Evolutionary conservation across 2,888 invertebrate genomes (phyloP).

Genomic region (Clanis bilineata): DNA sequence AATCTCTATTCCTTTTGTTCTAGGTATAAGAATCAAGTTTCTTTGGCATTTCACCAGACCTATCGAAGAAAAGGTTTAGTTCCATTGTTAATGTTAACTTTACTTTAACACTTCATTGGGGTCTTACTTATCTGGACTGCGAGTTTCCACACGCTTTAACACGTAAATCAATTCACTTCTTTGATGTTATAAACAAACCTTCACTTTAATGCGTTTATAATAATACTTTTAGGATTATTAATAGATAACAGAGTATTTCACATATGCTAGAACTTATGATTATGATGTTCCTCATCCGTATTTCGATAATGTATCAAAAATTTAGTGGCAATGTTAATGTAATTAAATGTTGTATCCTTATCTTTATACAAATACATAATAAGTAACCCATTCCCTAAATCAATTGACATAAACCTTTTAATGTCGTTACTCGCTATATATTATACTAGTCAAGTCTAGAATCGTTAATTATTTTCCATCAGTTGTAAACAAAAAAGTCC

Average conservation of each 20-base stretch:
- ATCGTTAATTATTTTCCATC: too few species aligned
- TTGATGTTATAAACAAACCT: slow-evolving; percentile 33
- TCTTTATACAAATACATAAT: too few species aligned
- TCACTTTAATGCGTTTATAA: neutral
- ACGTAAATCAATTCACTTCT: slow-evolving; percentile 38
- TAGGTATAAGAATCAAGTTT: neutral
- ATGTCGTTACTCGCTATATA: too few species aligned
- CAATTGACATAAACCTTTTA: too few species aligned
- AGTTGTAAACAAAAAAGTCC: too few species aligned
- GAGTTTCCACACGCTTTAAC: slow-evolving; percentile 31
- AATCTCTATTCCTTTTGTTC: neutral
- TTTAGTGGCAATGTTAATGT: too few species aligned
- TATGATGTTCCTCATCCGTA: neutral
- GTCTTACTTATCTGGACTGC: slow-evolving; percentile 21
- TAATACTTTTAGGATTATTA: neutral
- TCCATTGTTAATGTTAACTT: slow-evolving; percentile 23
- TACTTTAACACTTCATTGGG: slow-evolving; percentile 26
- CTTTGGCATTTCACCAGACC: neutral
- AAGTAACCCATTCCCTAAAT: too few species aligned
- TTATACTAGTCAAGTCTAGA: too few species aligned
- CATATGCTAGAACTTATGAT: neutral
- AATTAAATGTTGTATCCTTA: too few species aligned
- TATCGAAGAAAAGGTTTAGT: neutral
- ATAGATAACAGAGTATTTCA: neutral
- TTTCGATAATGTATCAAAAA: too few species aligned